A percentile compares a stretch with the other conserved stretches of the same genome.
Conservation (phyloP, 2,888 invertebrate genomes). For the Automeris io region DNA sequence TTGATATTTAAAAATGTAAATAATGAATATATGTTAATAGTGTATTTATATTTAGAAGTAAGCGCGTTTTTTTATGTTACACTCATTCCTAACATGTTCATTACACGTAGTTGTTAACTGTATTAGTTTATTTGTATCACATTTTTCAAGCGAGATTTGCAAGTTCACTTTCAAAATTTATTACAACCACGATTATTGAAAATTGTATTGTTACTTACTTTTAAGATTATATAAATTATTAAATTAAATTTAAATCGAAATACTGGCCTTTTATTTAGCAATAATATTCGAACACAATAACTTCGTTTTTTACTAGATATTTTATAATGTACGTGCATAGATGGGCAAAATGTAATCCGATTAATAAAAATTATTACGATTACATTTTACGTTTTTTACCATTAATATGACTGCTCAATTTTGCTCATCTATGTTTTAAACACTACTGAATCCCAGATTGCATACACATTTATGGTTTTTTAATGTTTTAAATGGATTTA, state of each 20-base stretch:
- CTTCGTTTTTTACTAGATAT: too few species aligned
- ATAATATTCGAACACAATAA: too few species aligned
- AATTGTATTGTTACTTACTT: conserved; percentile 58
- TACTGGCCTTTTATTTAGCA: conserved; percentile 11
- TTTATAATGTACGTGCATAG: too few species aligned
- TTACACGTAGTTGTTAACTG: conserved; percentile 7
- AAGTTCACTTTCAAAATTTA: neutral
- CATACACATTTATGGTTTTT: too few species aligned
- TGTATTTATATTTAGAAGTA: conserved; percentile 17
- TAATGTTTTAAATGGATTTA: too few species aligned
- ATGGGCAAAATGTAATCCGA: too few species aligned
- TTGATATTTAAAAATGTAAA: conserved; percentile 19
- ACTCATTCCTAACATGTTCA: conserved; percentile 5
- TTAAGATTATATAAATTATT: conserved; percentile 45
- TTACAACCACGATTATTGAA: conserved; percentile 16
- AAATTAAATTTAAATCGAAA: conserved; percentile 35
- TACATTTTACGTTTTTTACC: too few species aligned
- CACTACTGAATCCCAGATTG: too few species aligned
- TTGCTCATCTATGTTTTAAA: too few species aligned
- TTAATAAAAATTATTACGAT: too few species aligned
- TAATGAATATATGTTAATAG: conserved; percentile 17
- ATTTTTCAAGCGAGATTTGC: neutral
- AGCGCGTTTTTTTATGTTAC: conserved; percentile 9
- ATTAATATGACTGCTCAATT: too few species aligned
- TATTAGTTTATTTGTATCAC: conserved; percentile 8